These are phyloP conservation scores for Onychorhynchus coronatus DNA, from an alignment of 2,113 vertebrate genomes.

Conservation along the genomic window DNA sequence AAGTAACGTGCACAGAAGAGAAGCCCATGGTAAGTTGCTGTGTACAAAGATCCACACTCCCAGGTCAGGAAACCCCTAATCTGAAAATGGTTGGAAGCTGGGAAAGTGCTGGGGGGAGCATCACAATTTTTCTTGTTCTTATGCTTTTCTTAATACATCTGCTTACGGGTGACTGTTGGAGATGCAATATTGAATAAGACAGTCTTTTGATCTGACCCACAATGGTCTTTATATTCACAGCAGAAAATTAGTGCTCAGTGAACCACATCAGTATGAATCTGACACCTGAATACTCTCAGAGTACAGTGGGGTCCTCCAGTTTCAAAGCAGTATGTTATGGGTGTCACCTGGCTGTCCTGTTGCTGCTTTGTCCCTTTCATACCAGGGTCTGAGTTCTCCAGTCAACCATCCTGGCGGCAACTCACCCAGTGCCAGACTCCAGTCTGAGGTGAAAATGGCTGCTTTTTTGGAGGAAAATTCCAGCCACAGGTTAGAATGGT, in stretches of 20 bases:
- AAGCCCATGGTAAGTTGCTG: neutral
- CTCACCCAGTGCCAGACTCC: neutral
- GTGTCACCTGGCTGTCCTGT: neutral
- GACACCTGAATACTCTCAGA: neutral
- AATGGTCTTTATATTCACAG: neutral
- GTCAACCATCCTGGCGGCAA: neutral
- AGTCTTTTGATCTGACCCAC: neutral
- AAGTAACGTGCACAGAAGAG: accelerated
- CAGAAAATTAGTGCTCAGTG: neutral
- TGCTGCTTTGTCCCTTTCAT: neutral
- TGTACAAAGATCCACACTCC: neutral
- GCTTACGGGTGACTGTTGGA: neutral
- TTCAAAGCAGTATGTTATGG: neutral
- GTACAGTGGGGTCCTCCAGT: neutral
- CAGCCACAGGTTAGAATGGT: neutral
- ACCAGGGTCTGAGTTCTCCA: neutral
- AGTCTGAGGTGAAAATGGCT: neutral
- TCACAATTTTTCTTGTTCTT: neutral
- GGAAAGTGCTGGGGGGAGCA: neutral
- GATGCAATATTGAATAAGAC: neutral
- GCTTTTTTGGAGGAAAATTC: neutral
- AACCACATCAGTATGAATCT: neutral
- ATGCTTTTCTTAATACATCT: neutral
- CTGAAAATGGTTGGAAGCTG: neutral
- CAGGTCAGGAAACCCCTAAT: neutral